These are phyloP conservation scores for Nipponia nippon DNA, from an alignment of 2,113 vertebrate species.

Conservation along the genomic window DNA sequence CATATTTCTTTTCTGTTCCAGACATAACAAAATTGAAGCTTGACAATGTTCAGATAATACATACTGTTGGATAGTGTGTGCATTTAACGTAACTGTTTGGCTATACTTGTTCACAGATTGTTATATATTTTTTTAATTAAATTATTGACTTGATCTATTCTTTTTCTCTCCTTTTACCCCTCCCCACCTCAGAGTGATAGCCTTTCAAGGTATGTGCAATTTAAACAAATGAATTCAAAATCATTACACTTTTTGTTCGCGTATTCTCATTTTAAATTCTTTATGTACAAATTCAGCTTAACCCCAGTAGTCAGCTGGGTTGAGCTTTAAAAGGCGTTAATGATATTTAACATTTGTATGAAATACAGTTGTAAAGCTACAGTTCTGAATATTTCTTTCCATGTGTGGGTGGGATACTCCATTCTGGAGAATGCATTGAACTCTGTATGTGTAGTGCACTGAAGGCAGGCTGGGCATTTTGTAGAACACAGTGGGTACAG, in stretches of 20 bases:
- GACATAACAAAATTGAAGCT: not conserved
- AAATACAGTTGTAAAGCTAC: not conserved
- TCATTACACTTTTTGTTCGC: not conserved
- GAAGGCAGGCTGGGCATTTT: not conserved
- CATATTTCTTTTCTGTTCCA: not conserved
- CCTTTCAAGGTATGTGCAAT: slow-evolving; percentile 82
- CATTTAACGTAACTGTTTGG: not conserved
- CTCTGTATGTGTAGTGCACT: not conserved
- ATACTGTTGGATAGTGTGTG: not conserved
- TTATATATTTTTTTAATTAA: not conserved
- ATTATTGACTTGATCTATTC: slow-evolving; percentile 10
- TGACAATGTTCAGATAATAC: not conserved
- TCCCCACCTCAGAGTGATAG: slow-evolving; percentile 78
- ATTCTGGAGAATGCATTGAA: not conserved
- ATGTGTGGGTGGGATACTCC: not conserved
- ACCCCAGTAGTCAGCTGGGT: not conserved
- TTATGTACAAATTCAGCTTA: not conserved
- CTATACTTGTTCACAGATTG: not conserved
- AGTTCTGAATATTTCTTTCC: not conserved
- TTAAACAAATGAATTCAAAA: not conserved
- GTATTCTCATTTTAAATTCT: not conserved
- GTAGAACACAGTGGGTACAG: not conserved
- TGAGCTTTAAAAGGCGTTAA: not conserved
- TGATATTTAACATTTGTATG: not conserved
- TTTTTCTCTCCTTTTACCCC: slow-evolving; percentile 37